phyloP scores from a whole-genome alignment of 2,888 invertebrate genomes.

The Eurytoma adleriae region DNA sequence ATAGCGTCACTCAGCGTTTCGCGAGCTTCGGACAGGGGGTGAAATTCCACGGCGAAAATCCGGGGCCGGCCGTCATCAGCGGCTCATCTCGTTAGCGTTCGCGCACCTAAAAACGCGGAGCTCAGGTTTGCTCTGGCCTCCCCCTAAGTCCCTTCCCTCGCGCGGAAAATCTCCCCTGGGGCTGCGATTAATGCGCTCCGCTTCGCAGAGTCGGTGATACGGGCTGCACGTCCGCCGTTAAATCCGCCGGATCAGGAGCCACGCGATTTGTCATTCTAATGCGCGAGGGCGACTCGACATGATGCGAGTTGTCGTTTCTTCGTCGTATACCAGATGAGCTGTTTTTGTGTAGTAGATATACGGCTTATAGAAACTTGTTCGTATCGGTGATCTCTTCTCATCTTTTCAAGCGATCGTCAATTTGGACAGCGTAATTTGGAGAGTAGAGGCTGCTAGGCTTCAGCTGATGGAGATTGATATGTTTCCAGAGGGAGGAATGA shows the following conservation, averaged over 20 bases:
- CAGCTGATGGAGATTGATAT: background rate
- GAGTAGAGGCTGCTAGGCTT: background rate
- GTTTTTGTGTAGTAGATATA: too few species aligned
- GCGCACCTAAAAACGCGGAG: background rate
- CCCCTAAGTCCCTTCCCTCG: background rate
- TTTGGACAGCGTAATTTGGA: background rate
- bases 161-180: too few species aligned
- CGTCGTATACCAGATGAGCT: too few species aligned
- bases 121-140: background rate
- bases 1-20: background rate
- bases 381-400: too few species aligned
- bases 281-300: background rate
- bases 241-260: background rate
- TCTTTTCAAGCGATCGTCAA: too few species aligned
- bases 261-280: conserved; percentile 42
- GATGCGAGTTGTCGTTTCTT: conserved; percentile 2
- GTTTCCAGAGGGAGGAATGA: too few species aligned
- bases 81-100: background rate
- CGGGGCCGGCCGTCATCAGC: conserved; percentile 1
- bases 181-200: too few species aligned
- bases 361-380: too few species aligned
- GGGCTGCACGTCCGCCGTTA: background rate
- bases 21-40: background rate
- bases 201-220: too few species aligned
- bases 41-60: background rate